Conservation (phyloP, 2,113 vertebrate genomes). For the Cololabis saira region DNA sequence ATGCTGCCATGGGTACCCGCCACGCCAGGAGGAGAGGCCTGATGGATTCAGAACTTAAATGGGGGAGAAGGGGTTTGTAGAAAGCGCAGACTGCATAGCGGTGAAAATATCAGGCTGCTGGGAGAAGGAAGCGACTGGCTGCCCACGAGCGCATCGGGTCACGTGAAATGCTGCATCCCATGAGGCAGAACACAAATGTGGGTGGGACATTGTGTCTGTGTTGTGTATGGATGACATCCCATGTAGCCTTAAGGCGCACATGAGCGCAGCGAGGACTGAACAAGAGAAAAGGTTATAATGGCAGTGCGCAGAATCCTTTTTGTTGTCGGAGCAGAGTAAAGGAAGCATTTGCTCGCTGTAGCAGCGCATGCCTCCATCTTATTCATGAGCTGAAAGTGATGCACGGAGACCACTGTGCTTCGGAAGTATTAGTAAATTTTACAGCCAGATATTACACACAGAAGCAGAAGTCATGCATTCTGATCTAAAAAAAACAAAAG, state of each 20-base stretch:
- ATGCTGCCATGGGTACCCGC: constrained; percentile 22
- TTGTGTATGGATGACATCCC: constrained; percentile 44
- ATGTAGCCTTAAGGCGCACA: constrained; percentile 29
- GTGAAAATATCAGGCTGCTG: constrained; percentile 30
- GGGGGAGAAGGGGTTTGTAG: background rate
- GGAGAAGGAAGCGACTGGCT: constrained; percentile 8
- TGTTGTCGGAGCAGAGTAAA: constrained; percentile 29
- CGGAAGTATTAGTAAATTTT: background rate
- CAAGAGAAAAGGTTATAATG: constrained; percentile 18
- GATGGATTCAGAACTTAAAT: constrained; percentile 3
- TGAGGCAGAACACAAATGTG: constrained; percentile 48
- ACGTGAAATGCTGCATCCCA: constrained; percentile 40
- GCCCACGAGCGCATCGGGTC: constrained; percentile 37
- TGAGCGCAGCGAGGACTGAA: constrained; percentile 38
- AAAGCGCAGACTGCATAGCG: constrained; percentile 14
- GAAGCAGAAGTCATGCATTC: constrained; percentile 30
- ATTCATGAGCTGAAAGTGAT: constrained; percentile 19
- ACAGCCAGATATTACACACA: constrained; percentile 8
- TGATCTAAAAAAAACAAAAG: constrained; percentile 38
- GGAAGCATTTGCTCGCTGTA: constrained; percentile 13
- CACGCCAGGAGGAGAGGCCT: constrained; percentile 22
- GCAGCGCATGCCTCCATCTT: constrained; percentile 24
- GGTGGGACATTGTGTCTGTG: constrained; percentile 21
- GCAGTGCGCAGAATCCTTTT: constrained; percentile 21
- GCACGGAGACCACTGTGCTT: constrained; percentile 2